Evolutionary conservation across 1,140 invertebrate genomes (phyloP).

Genomic region (Drosophila azteca): DNA sequence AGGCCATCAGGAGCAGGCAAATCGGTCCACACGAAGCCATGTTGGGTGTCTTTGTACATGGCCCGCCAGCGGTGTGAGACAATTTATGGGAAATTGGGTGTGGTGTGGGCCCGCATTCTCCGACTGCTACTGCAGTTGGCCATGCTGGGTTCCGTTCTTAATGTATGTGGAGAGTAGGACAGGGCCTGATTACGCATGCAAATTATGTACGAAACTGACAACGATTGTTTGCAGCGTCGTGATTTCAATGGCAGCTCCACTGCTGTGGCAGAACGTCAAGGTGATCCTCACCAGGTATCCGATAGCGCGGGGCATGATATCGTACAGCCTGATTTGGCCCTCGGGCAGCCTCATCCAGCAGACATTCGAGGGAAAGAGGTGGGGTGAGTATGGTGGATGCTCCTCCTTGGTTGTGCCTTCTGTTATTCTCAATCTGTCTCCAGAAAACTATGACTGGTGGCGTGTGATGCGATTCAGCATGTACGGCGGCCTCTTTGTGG

Average conservation of each 20-base stretch:
- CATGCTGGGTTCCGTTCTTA: no score
- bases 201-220: conserved; percentile 17
- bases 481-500: conserved; percentile 89
- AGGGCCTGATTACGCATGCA: conserved; percentile 17
- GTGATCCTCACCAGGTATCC: conserved; percentile 76
- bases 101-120: conserved; percentile 20
- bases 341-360: conserved; percentile 87
- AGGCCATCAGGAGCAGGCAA: neutral
- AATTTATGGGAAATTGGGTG: conserved; percentile 11
- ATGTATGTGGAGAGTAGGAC: neutral
- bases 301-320: conserved; percentile 88
- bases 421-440: neutral
- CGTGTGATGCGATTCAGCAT: conserved; percentile 87
- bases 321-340: conserved; percentile 90
- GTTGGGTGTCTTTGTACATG: conserved; percentile 3
- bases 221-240: conserved; percentile 22
- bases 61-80: neutral
- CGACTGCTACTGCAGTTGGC: neutral
- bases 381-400: conserved; percentile 55
- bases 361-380: conserved; percentile 84
- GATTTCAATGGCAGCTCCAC: conserved; percentile 46
- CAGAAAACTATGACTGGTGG: conserved; percentile 85
- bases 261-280: conserved; percentile 70
- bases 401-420: neutral
- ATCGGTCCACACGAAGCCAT: conserved; percentile 21